Evolutionary conservation across 2,797 vertebrate species (phyloP), one percentile per base, ranked within the genome.

Genomic region (Bucorvus abyssinicus): DNA sequence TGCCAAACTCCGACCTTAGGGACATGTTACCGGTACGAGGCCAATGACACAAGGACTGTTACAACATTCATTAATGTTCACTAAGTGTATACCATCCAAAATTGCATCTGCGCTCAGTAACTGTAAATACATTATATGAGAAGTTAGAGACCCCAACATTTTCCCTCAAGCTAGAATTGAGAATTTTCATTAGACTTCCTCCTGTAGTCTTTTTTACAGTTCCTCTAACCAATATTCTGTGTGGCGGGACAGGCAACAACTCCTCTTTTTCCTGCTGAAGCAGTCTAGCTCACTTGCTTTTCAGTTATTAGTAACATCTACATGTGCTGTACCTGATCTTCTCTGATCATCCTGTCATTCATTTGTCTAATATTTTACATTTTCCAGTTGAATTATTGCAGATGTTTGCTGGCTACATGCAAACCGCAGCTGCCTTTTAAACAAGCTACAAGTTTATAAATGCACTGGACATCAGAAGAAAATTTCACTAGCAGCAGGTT

Each of bases 11-110:
- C 77, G 45, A 29, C 38, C 26, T 22, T 10, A 45, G 53, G 38
- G 49, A 42, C 8, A 3, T 1, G 0, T 10, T 32, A 15, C 7
- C 40, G 67, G 23, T 36, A 26, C 0, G 0, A 70, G 29, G 9
- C 16, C 32, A 79, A 38, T 0, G 2, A 23, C 50, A 69, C 15
- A 67, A 61, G 42, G 22, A 32, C 53, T 79, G 60, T 59, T 12
- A 18, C 10, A 75, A 4, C 6, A 40, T 12, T 65, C 83, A 83
- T 17, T 57, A 40, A 0, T 10, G 18, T 9, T 68, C 32, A 36
- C 14, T n/a, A 27, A 24, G 8, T 5, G 12, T n/a, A 5, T 27
- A 6, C 24, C 42, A 7, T 1, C n/a, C 21, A 12, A 67, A 84
- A 61, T 3, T 49, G 13, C 22, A 38, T 29, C 49, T 36, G 26